Base-by-base conservation (phyloP, 2,888 invertebrate species). In the Ephialtes manifestator region DNA sequence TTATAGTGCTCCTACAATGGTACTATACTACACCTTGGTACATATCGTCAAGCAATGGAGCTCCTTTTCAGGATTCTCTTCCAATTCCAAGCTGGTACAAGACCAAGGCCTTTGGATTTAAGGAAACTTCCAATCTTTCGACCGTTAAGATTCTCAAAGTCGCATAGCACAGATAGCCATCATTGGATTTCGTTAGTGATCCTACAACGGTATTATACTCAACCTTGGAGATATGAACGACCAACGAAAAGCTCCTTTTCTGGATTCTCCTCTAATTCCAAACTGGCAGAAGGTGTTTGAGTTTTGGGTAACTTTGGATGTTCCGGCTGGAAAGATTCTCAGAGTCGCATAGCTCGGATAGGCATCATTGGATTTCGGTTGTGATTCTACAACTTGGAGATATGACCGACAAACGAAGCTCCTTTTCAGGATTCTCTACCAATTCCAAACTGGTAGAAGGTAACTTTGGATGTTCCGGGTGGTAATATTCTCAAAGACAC, bases 311-410 rank as follows among this genome's bases (percentile, higher is more conserved):
- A 43, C 8, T 20, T n/a, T 4, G 35, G 20, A 75, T 75, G 31
- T 63, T 48, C 20, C 5, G 39, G 7, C 28, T 7, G 60, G 15
- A 70, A 70, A 63, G 78, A 78, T 70, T 78, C 20, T 24, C 53
- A 77, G 55, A 77, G 68, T 70, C 70, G 35, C 68, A 60, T 78
- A 71, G 15, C 58, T 31, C n/a, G 28, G 70, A 78, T 78, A 48
- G 58, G 46, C 60, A 48, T 78, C 46, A 7, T 70, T 60, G 18
- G 8, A 55, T 43, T 58, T 20, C 71, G 46, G 55, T 35, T 58
- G 71, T 39, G 10, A 20, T 11, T 39, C 24, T 51, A 63, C 76
- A 72, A 58, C 58, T 58, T 46, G 72, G 48, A 72, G 39, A n/a
- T 51, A 71, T 76, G 48, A 43, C 8, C 5, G 31, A 55, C 15